phyloP scores from a whole-genome alignment of 2,888 invertebrate genomes.

The Sepiola atlantica region DNA sequence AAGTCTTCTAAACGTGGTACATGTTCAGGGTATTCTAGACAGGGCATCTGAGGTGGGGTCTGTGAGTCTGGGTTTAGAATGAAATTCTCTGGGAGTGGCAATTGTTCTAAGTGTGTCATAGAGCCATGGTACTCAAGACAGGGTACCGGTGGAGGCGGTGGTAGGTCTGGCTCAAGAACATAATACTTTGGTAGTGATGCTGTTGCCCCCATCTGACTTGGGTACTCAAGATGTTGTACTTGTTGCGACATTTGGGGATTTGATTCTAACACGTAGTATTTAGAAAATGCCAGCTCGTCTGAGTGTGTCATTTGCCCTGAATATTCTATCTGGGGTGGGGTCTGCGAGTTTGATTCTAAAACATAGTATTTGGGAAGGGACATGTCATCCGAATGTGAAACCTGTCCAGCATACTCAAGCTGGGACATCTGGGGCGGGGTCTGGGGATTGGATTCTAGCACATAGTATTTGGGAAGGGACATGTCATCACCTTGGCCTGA shows the following conservation, averaged over 20 bases:
- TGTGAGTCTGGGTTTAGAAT: conserved; percentile 10
- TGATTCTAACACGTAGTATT: conserved; percentile 18
- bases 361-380: conserved; percentile 8
- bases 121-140: neutral
- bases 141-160: neutral
- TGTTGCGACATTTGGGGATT: neutral
- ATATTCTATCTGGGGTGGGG: neutral
- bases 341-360: neutral
- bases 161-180: neutral
- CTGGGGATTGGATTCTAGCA: neutral
- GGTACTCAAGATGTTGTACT: neutral
- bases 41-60: neutral
- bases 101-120: neutral
- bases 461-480: neutral
- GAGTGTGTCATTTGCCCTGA: neutral
- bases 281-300: neutral
- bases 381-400: neutral
- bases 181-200: conserved; percentile 20
- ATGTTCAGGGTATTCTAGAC: neutral
- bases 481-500: neutral
- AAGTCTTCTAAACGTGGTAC: conserved; percentile 10
- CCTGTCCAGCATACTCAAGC: neutral
- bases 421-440: neutral
- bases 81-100: neutral
- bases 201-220: neutral